Percentiles rank a stretch among this genome's conserved stretches.
Evolutionary conservation across 2,888 invertebrate species (phyloP).

Genomic region (Limnephilus rhombicus): DNA sequence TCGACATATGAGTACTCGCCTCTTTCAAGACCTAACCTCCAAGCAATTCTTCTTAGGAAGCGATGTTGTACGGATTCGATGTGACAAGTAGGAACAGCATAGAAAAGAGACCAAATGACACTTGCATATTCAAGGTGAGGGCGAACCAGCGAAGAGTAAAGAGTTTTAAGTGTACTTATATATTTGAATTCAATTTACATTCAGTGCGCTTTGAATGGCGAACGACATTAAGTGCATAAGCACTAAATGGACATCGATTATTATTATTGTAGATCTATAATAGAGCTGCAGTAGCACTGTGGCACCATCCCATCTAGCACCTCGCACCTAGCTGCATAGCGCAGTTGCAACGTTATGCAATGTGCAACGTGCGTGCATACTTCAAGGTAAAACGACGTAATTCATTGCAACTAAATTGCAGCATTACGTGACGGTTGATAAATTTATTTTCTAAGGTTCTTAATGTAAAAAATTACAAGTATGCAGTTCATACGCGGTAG

Average conservation of each 20-base stretch:
- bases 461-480: neutral
- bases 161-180: too few species aligned
- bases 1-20: too few species aligned
- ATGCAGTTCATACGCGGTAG: too few species aligned
- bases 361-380: neutral
- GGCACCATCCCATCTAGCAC: neutral
- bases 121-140: too few species aligned
- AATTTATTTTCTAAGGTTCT: neutral
- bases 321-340: neutral
- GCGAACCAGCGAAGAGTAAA: too few species aligned
- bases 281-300: too few species aligned
- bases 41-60: too few species aligned
- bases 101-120: too few species aligned
- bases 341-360: neutral
- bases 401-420: neutral
- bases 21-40: too few species aligned
- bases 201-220: neutral
- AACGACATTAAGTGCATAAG: neutral
- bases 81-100: too few species aligned
- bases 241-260: neutral
- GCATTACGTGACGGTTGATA: neutral
- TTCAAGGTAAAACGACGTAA: neutral
- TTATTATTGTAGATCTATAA: neutral
- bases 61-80: too few species aligned
- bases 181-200: neutral